Conservation (phyloP, 2,797 vertebrate species). For the Sebastes paucispinis region DNA sequence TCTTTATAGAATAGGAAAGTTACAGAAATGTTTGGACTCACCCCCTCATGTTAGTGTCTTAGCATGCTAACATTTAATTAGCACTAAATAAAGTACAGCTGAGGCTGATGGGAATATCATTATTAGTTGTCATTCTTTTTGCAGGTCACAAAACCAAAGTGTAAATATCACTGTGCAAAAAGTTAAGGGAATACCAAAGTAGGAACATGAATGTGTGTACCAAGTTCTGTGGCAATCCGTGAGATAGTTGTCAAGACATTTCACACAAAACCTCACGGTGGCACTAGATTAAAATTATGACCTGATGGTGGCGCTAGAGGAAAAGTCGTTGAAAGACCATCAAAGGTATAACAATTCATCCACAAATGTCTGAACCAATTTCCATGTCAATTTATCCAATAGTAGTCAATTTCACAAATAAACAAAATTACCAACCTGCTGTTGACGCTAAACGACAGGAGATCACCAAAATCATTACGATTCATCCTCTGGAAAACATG, state of each 20-base stretch:
- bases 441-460: neutral
- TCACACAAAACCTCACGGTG: neutral
- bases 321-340: neutral
- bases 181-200: neutral
- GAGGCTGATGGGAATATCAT: neutral
- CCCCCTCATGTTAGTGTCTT: neutral
- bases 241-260: neutral
- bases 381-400: neutral
- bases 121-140: neutral
- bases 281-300: neutral
- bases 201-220: too few relatives aligned
- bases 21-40: neutral
- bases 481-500: neutral
- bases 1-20: neutral
- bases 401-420: neutral
- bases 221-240: neutral
- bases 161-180: neutral
- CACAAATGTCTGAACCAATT: neutral
- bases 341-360: neutral
- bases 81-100: neutral
- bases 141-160: neutral
- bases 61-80: neutral
- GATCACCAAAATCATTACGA: neutral
- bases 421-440: neutral
- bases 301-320: neutral